These are phyloP conservation scores for Volucella inanis DNA, from an alignment of 2,888 invertebrate genomes.

Conservation along the genomic window DNA sequence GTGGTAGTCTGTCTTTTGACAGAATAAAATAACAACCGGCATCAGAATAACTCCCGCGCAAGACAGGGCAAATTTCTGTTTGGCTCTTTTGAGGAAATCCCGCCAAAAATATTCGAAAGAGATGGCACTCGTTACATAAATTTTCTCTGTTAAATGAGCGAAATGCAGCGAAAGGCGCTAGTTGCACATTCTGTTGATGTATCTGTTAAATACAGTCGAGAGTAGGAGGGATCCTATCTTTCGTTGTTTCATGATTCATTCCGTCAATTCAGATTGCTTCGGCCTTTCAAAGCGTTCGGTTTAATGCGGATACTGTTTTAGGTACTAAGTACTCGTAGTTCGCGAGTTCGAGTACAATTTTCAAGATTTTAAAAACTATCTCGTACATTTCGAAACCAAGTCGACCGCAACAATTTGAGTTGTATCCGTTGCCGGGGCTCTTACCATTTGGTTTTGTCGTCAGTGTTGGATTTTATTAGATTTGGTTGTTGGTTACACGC, in stretches of 20 bases:
- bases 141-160: conserved; percentile 27
- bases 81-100: conserved; percentile 6
- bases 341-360: background rate
- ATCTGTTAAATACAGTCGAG: background rate
- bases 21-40: too few relatives aligned
- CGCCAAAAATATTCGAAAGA: conserved; percentile 34
- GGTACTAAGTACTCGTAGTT: too few relatives aligned
- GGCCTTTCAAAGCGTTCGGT: conserved; percentile 27
- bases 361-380: background rate
- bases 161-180: background rate
- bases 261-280: conserved; percentile 38
- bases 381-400: too few relatives aligned
- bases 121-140: conserved; percentile 26
- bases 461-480: too few relatives aligned
- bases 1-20: background rate
- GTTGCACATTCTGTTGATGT: background rate
- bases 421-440: too few relatives aligned
- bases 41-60: conserved; percentile 1
- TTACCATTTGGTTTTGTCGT: too few relatives aligned
- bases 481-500: conserved; percentile 7
- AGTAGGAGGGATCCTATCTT: background rate
- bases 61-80: conserved; percentile 1
- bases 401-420: too few relatives aligned
- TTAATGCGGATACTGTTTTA: background rate
- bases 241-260: background rate